phyloP scores from a whole-genome alignment of 2,888 invertebrate genomes.

The Teinopalpus imperialis region DNA sequence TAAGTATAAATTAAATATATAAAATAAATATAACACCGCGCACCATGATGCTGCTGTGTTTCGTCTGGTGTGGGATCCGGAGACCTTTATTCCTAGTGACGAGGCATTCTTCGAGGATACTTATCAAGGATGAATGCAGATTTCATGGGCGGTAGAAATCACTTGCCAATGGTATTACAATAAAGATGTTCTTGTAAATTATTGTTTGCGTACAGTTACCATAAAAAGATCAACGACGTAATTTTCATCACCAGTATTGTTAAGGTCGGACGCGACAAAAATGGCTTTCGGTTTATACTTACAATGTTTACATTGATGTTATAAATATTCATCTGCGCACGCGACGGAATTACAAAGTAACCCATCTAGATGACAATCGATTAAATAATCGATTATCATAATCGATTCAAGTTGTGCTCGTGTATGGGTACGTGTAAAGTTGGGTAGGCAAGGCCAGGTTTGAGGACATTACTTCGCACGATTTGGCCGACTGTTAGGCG shows the following conservation, averaged over 20 bases:
- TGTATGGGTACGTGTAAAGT: conserved; percentile 11
- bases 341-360: conserved; percentile 13
- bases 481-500: not conserved
- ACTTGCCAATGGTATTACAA: too few relatives aligned
- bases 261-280: conserved; percentile 13
- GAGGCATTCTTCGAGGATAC: too few relatives aligned
- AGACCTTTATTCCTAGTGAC: too few relatives aligned
- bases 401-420: conserved; percentile 11
- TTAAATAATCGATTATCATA: conserved; percentile 23
- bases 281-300: not conserved
- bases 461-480: conserved; percentile 2
- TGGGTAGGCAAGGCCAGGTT: conserved; percentile 18
- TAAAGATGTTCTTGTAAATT: too few relatives aligned
- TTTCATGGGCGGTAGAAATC: too few relatives aligned
- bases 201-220: conserved; percentile 10
- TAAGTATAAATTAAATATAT: too few relatives aligned
- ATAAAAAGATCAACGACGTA: conserved; percentile 1
- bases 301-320: conserved; percentile 16
- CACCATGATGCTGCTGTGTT: too few relatives aligned
- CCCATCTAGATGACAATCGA: conserved; percentile 13
- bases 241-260: not conserved
- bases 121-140: too few relatives aligned
- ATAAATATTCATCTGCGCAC: conserved; percentile 19
- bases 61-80: too few relatives aligned
- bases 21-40: too few relatives aligned